A percentile compares a stretch with the other conserved stretches of the same genome.
Evolutionary conservation across 2,888 invertebrate species (phyloP).

Genomic region (Luffia ferchaultella): DNA sequence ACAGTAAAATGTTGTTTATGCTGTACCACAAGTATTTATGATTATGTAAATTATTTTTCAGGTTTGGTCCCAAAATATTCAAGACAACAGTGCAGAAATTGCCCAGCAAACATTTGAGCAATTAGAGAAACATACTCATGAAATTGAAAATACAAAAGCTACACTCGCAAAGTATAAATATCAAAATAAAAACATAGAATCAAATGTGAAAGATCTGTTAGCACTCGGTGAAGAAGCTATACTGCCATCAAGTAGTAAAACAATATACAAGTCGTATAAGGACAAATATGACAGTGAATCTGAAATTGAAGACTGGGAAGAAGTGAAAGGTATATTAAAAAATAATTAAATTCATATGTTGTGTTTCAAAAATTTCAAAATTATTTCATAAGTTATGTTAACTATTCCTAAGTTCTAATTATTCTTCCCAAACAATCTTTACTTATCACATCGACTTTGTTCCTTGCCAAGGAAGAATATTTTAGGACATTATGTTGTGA

Average conservation of each 20-base stretch:
- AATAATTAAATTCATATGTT: not conserved
- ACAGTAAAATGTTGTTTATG: no score
- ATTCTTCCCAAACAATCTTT: no score
- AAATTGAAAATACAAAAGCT: slow-evolving; percentile 69
- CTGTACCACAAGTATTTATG: no score
- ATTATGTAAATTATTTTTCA: no score
- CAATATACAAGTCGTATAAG: slow-evolving; percentile 32
- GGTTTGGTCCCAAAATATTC: slow-evolving; percentile 41
- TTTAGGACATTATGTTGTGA: no score
- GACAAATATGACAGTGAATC: slow-evolving; percentile 57
- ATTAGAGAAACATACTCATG: slow-evolving; percentile 65
- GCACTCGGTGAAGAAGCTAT: slow-evolving; percentile 69
- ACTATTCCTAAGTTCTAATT: no score
- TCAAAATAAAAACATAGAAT: slow-evolving; percentile 24
- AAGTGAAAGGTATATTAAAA: slow-evolving; percentile 68
- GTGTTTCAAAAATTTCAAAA: no score
- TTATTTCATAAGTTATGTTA: no score
- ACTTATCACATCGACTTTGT: no score
- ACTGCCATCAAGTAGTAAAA: slow-evolving; percentile 19
- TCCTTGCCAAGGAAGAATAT: no score
- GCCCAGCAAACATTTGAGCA: slow-evolving; percentile 60
- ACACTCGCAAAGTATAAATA: slow-evolving; percentile 56
- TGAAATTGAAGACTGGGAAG: slow-evolving; percentile 78
- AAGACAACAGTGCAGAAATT: slow-evolving; percentile 46
- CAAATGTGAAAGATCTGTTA: slow-evolving; percentile 70